Percentiles rank a stretch among this genome's conserved stretches.
These are phyloP conservation scores for Nerophis lumbriciformis DNA, from an alignment of 2,113 vertebrate species.

Conservation along the genomic window DNA sequence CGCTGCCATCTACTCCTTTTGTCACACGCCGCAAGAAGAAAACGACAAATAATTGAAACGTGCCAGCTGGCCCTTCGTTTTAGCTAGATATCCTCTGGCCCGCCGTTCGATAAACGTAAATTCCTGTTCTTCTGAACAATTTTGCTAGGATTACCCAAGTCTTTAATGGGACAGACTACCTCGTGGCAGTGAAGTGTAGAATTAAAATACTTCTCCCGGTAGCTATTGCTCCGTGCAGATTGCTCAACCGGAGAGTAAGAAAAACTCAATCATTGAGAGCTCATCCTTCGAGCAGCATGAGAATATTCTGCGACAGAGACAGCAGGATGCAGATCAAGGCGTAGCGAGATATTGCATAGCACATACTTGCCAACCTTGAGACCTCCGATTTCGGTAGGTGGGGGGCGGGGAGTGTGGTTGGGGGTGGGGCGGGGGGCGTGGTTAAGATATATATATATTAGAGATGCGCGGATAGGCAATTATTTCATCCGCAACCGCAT, in stretches of 20 bases:
- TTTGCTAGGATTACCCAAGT: conserved; percentile 48
- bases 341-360: conserved; percentile 26
- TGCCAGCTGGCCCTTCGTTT: conserved; percentile 68
- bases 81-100: conserved; percentile 48
- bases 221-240: conserved; percentile 53
- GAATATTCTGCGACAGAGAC: conserved; percentile 54
- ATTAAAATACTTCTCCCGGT: conserved; percentile 60
- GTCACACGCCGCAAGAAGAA: conserved; percentile 55
- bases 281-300: conserved; percentile 51
- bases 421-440: too few relatives aligned
- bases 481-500: too few relatives aligned
- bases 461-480: too few relatives aligned
- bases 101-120: conserved; percentile 56
- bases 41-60: conserved; percentile 62
- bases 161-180: conserved; percentile 41
- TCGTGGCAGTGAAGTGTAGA: conserved; percentile 55
- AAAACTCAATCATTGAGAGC: conserved; percentile 53
- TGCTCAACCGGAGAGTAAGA: conserved; percentile 50
- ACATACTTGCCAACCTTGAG: too few relatives aligned
- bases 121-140: too few relatives aligned
- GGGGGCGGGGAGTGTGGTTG: too few relatives aligned
- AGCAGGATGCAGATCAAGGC: conserved; percentile 49
- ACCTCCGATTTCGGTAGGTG: too few relatives aligned
- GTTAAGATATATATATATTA: too few relatives aligned
- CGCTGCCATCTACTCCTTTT: conserved; percentile 60